These are phyloP conservation scores for Hydropsyche betteni DNA, from an alignment of 2,888 invertebrate species.

Conservation along the genomic window DNA sequence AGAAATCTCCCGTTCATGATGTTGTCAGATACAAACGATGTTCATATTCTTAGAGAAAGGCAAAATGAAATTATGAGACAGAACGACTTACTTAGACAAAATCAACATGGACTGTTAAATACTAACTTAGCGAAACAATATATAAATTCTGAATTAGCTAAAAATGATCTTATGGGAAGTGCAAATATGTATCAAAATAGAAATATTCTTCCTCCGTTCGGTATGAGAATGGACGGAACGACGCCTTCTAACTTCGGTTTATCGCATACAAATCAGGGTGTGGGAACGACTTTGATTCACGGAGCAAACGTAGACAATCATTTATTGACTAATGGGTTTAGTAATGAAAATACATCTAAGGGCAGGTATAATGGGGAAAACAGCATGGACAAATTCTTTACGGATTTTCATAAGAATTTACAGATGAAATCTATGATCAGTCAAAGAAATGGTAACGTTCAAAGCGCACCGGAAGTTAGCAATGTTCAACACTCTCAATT, in stretches of 20 bases:
- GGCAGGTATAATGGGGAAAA: constrained; percentile 63
- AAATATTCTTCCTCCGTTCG: constrained; percentile 65
- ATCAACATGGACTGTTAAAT: constrained; percentile 58
- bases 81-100: constrained; percentile 59
- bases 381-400: constrained; percentile 75
- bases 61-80: constrained; percentile 61
- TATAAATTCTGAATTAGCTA: constrained; percentile 52
- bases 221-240: constrained; percentile 64
- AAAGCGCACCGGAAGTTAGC: constrained; percentile 53
- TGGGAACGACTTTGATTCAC: constrained; percentile 4
- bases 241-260: constrained; percentile 49
- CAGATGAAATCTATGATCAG: constrained; percentile 58
- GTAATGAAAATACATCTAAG: constrained; percentile 54
- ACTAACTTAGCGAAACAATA: constrained; percentile 58
- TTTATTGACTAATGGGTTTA: constrained; percentile 42
- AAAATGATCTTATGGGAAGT: constrained; percentile 26
- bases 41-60: constrained; percentile 58
- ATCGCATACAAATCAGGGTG: constrained; percentile 26
- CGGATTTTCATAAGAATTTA: constrained; percentile 75
- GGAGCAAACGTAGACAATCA: constrained; percentile 36
- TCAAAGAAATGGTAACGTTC: constrained; percentile 58
- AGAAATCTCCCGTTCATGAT: constrained; percentile 38
- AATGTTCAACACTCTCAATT: constrained; percentile 15
- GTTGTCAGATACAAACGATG: constrained; percentile 60
- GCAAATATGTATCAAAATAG: constrained; percentile 56